Base-by-base conservation (phyloP, 53 echinoderm and acorn worm species). In the Apostichopus leukothele region DNA sequence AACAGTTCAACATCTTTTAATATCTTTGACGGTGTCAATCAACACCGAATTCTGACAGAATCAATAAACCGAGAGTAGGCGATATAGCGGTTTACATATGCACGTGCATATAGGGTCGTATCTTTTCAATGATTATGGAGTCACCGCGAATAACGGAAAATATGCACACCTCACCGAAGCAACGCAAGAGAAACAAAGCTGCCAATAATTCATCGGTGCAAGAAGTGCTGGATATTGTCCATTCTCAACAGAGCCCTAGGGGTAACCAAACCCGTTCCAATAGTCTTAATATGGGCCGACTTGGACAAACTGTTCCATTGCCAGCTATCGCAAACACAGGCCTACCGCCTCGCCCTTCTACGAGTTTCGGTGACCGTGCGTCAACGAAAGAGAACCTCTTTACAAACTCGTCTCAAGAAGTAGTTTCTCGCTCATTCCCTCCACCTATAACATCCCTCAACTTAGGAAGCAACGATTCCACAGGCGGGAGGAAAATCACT, bases 231-330 rank as follows among this genome's bases (percentile, higher is more conserved):
- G 85, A 85, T n/a, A 85, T 85, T 51, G 85, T 85, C 1, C 85
- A 85, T 13, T 85, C 85, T 67, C 85, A 85, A 25, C 85, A 85
- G 26, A 63, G 16, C 61, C 18, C 85, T 0, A 85, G 50, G 60
- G 63, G 23, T 9, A 85, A 50, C 20, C 1, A 50, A 60, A 50
- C 66, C 10, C 85, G 67, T 6, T 9, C 66, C 27, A 63, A 50
- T 39, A 21, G 50, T 20, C 19, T 81, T 9, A 85, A 85, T 4
- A 85, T 85, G 85, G 67, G 85, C 1, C 85, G 85, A 27, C 50
- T 85, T 3, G 85, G 85, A 26, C 85, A 85, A 85, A 85, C 85
- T 8, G 85, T 85, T 67, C 85, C 85, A 5, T 50, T 85, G 18
- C 85, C 85, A 50, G 85, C 85, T 9, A 85, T 85, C 4, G 25